Conservation (phyloP, 2,888 invertebrate genomes). For the Caenorhabditis sp. region DNA sequence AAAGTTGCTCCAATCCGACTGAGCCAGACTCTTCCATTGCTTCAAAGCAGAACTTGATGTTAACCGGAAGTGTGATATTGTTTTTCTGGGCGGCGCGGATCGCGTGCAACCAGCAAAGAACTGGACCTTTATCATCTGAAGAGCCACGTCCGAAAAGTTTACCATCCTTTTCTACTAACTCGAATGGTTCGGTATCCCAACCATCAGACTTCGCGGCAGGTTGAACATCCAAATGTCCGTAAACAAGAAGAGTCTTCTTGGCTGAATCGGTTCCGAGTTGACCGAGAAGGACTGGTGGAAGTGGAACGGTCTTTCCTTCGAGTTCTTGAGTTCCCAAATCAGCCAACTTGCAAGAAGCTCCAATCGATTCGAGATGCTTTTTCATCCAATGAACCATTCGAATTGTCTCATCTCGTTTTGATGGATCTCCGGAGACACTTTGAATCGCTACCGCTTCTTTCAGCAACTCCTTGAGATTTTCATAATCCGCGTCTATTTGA, state of each 20-base stretch:
- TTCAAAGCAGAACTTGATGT: conserved; percentile 80
- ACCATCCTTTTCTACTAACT: conserved; percentile 83
- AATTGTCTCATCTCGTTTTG: conserved; percentile 82
- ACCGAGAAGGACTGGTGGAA: conserved; percentile 67
- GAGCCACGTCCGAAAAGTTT: conserved; percentile 91
- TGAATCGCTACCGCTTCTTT: conserved; percentile 85
- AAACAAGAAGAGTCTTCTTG: conserved; percentile 91
- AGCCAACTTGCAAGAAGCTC: conserved; percentile 42
- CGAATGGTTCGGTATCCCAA: conserved; percentile 94
- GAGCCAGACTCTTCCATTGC: conserved; percentile 99
- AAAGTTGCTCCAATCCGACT: conserved; percentile 88
- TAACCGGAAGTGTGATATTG: conserved; percentile 78
- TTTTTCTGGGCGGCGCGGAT: conserved; percentile 85
- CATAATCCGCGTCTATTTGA: conserved; percentile 37
- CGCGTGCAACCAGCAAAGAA: conserved; percentile 93
- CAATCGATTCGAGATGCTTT: conserved; percentile 39
- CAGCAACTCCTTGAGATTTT: conserved; percentile 41
- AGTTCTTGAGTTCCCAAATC: conserved; percentile 47
- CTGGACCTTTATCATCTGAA: conserved; percentile 83
- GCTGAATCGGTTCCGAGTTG: conserved; percentile 79
- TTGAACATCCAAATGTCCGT: conserved; percentile 82
- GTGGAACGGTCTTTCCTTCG: conserved; percentile 49
- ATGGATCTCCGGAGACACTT: conserved; percentile 90
- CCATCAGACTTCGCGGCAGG: conserved; percentile 75
- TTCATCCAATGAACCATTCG: conserved; percentile 84